Evolutionary conservation across 2,888 invertebrate genomes (phyloP).

Genomic region (Eledona agricola): DNA sequence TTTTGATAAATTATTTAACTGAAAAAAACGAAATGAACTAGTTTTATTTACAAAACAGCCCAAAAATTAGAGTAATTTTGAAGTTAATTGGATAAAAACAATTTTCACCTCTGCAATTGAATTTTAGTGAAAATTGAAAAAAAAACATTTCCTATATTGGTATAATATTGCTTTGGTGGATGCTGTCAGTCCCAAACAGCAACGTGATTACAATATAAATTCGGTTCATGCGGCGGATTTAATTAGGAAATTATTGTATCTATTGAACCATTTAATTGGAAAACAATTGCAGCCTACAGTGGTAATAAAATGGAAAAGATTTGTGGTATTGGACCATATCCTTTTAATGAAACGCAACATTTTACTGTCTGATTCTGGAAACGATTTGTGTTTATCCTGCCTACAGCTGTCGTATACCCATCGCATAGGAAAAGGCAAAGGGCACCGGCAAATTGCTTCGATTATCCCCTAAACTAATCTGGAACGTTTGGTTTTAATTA

Average conservation of each 20-base stretch:
- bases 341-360: conserved; percentile 18
- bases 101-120: no score
- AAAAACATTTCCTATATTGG: conserved; percentile 2
- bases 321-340: conserved; percentile 12
- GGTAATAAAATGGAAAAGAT: conserved; percentile 26
- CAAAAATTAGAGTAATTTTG: no score
- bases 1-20: no score
- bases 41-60: no score
- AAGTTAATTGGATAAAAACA: no score
- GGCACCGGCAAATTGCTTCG: conserved; percentile 20
- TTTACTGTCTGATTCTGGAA: conserved; percentile 6
- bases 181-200: conserved; percentile 21
- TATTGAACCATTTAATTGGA: conserved; percentile 49
- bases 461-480: conserved; percentile 15
- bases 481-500: conserved; percentile 20
- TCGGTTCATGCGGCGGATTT: conserved; percentile 38
- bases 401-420: not conserved
- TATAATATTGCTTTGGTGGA: conserved; percentile 7
- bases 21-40: no score
- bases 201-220: conserved; percentile 28
- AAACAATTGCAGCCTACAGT: conserved; percentile 45
- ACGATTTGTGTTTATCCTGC: no score
- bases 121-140: no score
- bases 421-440: conserved; percentile 1
- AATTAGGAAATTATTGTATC: conserved; percentile 48